Evolutionary conservation across 2,888 invertebrate species (phyloP).

Genomic region (Ormia ochracea): DNA sequence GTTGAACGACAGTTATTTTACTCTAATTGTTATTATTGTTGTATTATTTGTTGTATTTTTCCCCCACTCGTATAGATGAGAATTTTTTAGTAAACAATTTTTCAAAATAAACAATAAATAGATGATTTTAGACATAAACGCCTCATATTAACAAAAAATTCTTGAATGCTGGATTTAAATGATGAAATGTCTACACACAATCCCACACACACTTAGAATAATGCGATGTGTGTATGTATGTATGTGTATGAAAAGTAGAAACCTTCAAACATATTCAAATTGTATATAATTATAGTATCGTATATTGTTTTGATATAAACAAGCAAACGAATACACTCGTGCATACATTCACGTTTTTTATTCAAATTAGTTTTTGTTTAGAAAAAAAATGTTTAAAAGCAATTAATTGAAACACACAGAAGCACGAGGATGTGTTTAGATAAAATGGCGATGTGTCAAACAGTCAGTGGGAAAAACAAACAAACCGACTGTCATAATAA

Average conservation of each 20-base stretch:
- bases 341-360: constrained; percentile 9
- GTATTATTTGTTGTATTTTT: neutral
- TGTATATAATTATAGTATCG: neutral
- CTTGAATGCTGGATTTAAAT: neutral
- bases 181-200: neutral
- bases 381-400: constrained; percentile 31
- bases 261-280: constrained; percentile 4
- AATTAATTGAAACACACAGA: constrained; percentile 29
- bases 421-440: neutral
- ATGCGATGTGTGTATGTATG: neutral
- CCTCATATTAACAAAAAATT: neutral
- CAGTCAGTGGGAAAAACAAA: neutral
- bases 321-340: neutral
- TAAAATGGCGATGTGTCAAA: constrained; percentile 3
- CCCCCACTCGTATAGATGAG: too few species aligned
- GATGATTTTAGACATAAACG: neutral
- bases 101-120: neutral
- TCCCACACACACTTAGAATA: neutral
- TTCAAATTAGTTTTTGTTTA: constrained; percentile 39
- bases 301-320: neutral
- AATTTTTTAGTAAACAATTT: constrained; percentile 2
- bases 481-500: constrained; percentile 5
- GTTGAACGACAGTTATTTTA: neutral
- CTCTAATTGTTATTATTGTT: neutral
- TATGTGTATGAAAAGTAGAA: neutral